Evolutionary conservation across 2,797 vertebrate genomes (phyloP).

Genomic region (Taeniopygia guttata): DNA sequence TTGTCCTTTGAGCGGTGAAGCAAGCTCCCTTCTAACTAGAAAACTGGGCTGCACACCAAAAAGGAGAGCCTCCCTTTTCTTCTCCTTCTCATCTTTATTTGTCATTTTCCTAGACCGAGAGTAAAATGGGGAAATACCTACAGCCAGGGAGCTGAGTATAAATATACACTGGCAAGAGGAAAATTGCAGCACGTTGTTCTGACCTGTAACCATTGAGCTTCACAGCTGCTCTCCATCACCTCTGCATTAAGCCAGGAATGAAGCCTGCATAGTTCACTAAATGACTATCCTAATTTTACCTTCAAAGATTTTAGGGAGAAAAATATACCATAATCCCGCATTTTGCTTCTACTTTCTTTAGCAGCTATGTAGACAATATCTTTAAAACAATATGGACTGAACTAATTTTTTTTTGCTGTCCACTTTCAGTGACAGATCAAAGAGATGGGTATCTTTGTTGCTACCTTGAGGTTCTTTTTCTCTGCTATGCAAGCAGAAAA

Average conservation of each 20-base stretch:
- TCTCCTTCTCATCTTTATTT: neutral
- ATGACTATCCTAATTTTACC: neutral
- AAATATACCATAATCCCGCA: neutral
- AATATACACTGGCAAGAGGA: neutral
- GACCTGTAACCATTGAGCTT: neutral
- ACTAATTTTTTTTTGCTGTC: neutral
- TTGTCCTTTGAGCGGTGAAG: neutral
- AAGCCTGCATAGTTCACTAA: neutral
- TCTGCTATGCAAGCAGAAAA: neutral
- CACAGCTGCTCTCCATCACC: neutral
- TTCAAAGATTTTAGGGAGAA: neutral
- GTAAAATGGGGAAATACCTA: neutral
- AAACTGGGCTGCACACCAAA: neutral
- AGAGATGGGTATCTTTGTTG: neutral
- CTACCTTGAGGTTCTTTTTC: neutral
- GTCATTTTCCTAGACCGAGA: fast-evolving
- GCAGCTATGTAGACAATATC: neutral
- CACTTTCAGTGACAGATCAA: neutral
- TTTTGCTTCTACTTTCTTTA: neutral
- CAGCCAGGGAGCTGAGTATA: neutral
- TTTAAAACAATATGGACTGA: neutral
- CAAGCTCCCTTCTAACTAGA: neutral
- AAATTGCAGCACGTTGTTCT: neutral
- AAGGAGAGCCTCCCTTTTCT: neutral
- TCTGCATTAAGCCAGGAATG: neutral